Evolutionary conservation across 2,797 vertebrate species (phyloP), one percentile per base, ranked within the genome.

Genomic region (Paratrypauchen microcephalus): DNA sequence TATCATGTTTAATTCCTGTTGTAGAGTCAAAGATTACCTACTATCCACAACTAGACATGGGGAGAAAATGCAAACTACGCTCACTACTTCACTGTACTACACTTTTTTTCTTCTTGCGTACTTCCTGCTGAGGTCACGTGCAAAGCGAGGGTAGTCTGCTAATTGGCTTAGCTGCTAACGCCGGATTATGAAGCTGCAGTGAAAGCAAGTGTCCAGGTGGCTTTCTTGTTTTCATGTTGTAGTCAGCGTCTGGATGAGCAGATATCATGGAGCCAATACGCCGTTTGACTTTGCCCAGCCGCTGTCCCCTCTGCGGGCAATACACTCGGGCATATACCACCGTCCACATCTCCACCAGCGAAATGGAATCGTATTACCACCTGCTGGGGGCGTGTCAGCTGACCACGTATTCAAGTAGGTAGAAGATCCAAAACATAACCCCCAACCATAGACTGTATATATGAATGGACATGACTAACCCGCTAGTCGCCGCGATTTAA

Each of bases 321-420:
- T 86, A 88, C 75, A 81, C 80, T 23, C 77, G 72, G 32, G 78
- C 70, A 65, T 95, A 92, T 72, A 92, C 92, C 30, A 78, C 88
- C n/a, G 87, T 95, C 68, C 90, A 92, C 78, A 97, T 97, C 83
- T 94, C 95, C 18, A 88, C 91, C 21, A 92, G 88, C 39, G 96
- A 98, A 90, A 97, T 97, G 96, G 92, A 94, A 82, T 93, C 93
- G 12, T 97, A 95, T 23, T 90, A 93, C 77, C 89, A 74, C 81
- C 94, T 97, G 81, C 81, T 96, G 74, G 89, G 76, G 82, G 91
- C 89, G 78, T 97, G 96, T 83, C 28, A 87, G 85, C 88, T 87
- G 59, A 86, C 94, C 26, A 75, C 87, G 73, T 73, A 80, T n/a
- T 70, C 69, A 55, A 94, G 95, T 87, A 83, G 13, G 83, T 85